Evolutionary conservation across 2,797 vertebrate genomes (phyloP).

Genomic region (Naso thynnoides): DNA sequence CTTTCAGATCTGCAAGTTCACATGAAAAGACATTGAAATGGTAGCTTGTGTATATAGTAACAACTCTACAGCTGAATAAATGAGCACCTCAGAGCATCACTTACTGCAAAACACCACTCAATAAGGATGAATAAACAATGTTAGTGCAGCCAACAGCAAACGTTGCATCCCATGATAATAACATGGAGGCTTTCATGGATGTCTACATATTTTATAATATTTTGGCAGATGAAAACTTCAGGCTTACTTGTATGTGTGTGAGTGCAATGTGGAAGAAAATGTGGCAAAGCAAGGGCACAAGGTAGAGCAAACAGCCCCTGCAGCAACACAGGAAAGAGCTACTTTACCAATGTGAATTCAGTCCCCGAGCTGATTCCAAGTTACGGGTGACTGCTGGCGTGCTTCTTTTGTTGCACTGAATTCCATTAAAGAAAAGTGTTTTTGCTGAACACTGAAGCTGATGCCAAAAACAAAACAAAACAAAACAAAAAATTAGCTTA

Average conservation of each 20-base stretch:
- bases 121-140: constrained; percentile 63
- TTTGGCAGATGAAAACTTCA: constrained; percentile 43
- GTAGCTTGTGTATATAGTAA: constrained; percentile 38
- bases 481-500: constrained; percentile 9
- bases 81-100: constrained; percentile 52
- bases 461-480: constrained; percentile 32
- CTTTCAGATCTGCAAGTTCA: constrained; percentile 23
- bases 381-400: constrained; percentile 49
- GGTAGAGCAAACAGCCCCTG: constrained; percentile 31
- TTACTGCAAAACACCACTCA: constrained; percentile 56
- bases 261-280: constrained; percentile 31
- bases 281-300: constrained; percentile 34
- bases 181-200: constrained; percentile 41
- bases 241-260: constrained; percentile 18
- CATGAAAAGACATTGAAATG: constrained; percentile 36
- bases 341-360: constrained; percentile 37
- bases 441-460: constrained; percentile 24
- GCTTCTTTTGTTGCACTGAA: constrained; percentile 45
- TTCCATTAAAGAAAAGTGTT: constrained; percentile 42
- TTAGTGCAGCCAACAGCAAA: constrained; percentile 40
- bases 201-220: constrained; percentile 56
- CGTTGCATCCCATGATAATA: constrained; percentile 47
- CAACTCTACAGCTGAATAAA: constrained; percentile 53
- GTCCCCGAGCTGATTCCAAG: constrained; percentile 33
- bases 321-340: constrained; percentile 35